phyloP scores from a whole-genome alignment of 2,113 vertebrate genomes.

The Heterotilapia buettikoferi region DNA sequence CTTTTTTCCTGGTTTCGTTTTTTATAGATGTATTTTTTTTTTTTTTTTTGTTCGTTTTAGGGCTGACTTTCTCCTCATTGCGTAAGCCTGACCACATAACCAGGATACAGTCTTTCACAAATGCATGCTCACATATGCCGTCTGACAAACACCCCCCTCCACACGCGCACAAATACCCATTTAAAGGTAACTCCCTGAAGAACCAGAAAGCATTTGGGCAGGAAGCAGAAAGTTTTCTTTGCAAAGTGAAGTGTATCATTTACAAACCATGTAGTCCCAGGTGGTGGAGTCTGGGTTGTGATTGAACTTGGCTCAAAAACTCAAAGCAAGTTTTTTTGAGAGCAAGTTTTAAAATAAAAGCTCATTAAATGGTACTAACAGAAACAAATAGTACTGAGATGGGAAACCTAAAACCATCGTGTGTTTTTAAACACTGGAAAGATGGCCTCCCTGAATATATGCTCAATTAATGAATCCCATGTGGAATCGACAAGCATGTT shows the following conservation, averaged over 20 bases:
- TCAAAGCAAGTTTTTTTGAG: background rate
- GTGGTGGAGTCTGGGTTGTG: background rate
- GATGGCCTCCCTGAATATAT: background rate
- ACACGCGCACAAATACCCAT: background rate
- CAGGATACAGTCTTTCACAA: slow-evolving; percentile 7
- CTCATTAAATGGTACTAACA: slow-evolving; percentile 7
- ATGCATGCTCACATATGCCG: background rate
- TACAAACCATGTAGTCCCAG: background rate
- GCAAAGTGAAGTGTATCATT: background rate
- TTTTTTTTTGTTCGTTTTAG: slow-evolving; percentile 28
- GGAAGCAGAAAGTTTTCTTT: slow-evolving; percentile 11
- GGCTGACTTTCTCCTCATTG: slow-evolving; percentile 29
- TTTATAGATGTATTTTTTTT: slow-evolving; percentile 20
- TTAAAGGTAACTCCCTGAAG: background rate
- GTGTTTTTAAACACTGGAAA: background rate
- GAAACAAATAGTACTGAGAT: background rate
- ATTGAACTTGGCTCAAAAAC: background rate
- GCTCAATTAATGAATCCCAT: slow-evolving; percentile 29
- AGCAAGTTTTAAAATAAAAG: background rate
- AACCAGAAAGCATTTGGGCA: background rate
- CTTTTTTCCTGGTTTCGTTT: too few relatives aligned
- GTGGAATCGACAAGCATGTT: background rate
- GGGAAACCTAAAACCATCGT: background rate
- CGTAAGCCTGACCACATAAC: slow-evolving; percentile 27
- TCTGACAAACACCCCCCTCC: background rate